Percentiles rank a stretch among this genome's conserved stretches.
Evolutionary conservation across 2,797 vertebrate genomes (phyloP).

Genomic region (Acomys russatus): DNA sequence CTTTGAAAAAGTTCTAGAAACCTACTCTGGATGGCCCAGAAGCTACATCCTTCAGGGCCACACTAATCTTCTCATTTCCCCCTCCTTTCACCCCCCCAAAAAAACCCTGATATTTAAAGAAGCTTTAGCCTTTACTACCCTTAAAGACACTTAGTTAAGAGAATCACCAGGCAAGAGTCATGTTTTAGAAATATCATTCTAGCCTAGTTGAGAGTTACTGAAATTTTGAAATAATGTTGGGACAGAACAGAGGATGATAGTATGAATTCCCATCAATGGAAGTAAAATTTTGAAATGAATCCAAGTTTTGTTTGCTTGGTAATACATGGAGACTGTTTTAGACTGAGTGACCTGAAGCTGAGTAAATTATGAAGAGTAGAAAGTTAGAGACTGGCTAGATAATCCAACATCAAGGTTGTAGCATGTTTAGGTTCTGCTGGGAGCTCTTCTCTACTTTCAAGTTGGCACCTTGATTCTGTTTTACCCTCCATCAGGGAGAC

Average conservation of each 20-base stretch:
- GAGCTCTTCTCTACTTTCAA: neutral
- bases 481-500: neutral
- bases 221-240: neutral
- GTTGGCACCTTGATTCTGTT: neutral
- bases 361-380: neutral
- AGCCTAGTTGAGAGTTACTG: neutral
- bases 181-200: neutral
- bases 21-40: neutral
- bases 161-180: neutral
- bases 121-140: neutral
- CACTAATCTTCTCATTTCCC: neutral
- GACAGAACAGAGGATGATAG: neutral
- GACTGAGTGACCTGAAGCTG: neutral
- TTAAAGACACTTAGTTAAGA: neutral
- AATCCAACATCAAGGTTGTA: neutral
- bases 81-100: neutral
- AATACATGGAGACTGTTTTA: neutral
- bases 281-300: constrained; percentile 1
- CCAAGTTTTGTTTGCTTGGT: neutral
- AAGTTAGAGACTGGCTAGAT: neutral
- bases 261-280: neutral
- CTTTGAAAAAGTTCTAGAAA: neutral
- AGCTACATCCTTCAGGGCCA: neutral
- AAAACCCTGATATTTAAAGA: neutral
- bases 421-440: neutral